Evolutionary conservation across 2,888 invertebrate species (phyloP).

Genomic region (Caenorhabditis sulstoni): DNA sequence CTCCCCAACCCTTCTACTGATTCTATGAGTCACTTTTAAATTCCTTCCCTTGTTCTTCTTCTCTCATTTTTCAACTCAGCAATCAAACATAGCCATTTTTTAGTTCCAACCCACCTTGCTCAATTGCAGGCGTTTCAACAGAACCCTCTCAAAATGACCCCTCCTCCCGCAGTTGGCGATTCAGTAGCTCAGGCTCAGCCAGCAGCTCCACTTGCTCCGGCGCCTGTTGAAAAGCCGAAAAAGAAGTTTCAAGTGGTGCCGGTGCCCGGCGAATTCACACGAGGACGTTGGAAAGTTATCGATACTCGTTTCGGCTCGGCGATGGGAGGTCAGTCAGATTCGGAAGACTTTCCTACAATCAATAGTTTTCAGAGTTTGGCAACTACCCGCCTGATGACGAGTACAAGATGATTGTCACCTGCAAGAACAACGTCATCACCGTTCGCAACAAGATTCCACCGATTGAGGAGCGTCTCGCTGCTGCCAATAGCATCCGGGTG

Average conservation of each 20-base stretch:
- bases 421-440: constrained; percentile 54
- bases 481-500: constrained; percentile 40
- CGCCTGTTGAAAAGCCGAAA: constrained; percentile 33
- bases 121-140: constrained; percentile 48
- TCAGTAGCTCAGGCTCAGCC: constrained; percentile 4
- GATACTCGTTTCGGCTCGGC: constrained; percentile 58
- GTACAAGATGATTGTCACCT: constrained; percentile 40
- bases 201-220: constrained; percentile 8
- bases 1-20: no score
- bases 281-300: constrained; percentile 77
- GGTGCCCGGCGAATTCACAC: constrained; percentile 76
- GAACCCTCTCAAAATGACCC: constrained; percentile 29
- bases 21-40: neutral
- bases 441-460: constrained; percentile 49
- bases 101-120: no score
- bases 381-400: constrained; percentile 60
- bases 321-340: constrained; percentile 46
- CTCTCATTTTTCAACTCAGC: neutral
- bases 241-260: constrained; percentile 73
- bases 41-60: neutral
- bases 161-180: constrained; percentile 11
- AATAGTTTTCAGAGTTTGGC: constrained; percentile 49
- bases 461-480: neutral
- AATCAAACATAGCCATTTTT: no score
- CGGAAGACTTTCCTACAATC: neutral